Percentiles rank a stretch among this genome's conserved stretches.
Evolutionary conservation across 1,140 invertebrate species (phyloP).

Genomic region (Calliphora vicina): DNA sequence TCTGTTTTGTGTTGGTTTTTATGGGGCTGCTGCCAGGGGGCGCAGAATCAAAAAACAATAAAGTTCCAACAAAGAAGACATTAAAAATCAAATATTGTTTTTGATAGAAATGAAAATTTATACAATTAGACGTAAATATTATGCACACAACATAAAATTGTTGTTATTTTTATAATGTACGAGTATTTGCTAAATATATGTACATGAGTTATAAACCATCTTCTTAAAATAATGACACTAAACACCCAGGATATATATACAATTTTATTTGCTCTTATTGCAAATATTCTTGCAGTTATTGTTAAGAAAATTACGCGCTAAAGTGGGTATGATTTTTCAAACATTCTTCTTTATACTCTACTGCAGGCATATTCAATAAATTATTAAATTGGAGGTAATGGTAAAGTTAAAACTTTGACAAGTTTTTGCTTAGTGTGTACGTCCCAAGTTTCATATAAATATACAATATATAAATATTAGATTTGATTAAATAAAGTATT

Average conservation of each 20-base stretch:
- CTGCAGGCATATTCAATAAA: no score
- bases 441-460: no score
- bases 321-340: neutral
- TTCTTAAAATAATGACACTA: neutral
- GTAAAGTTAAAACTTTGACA: no score
- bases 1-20: neutral
- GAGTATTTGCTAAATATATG: neutral
- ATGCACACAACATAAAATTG: neutral
- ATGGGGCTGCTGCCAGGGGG: neutral
- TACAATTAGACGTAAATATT: conserved; percentile 1
- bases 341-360: no score
- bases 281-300: neutral
- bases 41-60: neutral
- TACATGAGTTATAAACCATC: neutral
- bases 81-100: conserved; percentile 11
- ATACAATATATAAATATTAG: no score
- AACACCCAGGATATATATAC: neutral
- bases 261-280: neutral
- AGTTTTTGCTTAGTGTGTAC: no score
- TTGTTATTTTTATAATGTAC: neutral
- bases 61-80: neutral
- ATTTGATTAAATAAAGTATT: no score
- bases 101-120: neutral
- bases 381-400: neutral
- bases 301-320: neutral